phyloP scores from a whole-genome alignment of 2,888 invertebrate genomes.

The Cephus nigrinus region DNA sequence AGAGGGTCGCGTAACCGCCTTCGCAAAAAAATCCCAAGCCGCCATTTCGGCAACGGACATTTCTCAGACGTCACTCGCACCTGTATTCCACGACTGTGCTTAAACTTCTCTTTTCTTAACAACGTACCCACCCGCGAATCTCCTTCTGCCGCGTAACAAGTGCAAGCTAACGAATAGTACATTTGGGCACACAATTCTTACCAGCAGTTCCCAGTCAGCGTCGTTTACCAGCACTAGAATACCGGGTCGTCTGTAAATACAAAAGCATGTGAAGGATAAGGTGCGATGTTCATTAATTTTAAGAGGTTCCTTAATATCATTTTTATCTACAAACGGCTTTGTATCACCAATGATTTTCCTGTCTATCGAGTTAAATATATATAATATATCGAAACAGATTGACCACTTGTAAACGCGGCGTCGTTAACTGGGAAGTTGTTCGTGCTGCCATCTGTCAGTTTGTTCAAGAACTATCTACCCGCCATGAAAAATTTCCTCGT shows the following conservation, averaged over 20 bases:
- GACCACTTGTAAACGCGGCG: background rate
- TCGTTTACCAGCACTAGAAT: conserved; percentile 95
- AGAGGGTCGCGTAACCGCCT: conserved; percentile 12
- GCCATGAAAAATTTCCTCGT: background rate
- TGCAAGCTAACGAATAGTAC: background rate
- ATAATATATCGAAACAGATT: background rate
- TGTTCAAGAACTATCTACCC: background rate
- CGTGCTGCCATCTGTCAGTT: background rate
- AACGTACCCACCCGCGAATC: background rate
- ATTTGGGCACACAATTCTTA: conserved; percentile 56
- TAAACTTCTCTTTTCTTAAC: background rate
- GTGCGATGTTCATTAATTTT: background rate
- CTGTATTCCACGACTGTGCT: conserved; percentile 21
- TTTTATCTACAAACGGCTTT: background rate
- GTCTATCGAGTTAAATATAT: background rate
- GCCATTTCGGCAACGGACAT: conserved; percentile 31
- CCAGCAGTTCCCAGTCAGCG: conserved; percentile 92
- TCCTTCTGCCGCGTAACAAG: background rate
- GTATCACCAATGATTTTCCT: background rate
- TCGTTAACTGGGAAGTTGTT: background rate
- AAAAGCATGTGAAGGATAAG: conserved; percentile 36
- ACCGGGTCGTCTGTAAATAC: conserved; percentile 79
- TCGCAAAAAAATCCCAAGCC: conserved; percentile 27
- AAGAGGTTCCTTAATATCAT: background rate
- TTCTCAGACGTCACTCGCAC: conserved; percentile 45